Base-by-base conservation (phyloP, 1,140 invertebrate species). In the Drosophila sp. region DNA sequence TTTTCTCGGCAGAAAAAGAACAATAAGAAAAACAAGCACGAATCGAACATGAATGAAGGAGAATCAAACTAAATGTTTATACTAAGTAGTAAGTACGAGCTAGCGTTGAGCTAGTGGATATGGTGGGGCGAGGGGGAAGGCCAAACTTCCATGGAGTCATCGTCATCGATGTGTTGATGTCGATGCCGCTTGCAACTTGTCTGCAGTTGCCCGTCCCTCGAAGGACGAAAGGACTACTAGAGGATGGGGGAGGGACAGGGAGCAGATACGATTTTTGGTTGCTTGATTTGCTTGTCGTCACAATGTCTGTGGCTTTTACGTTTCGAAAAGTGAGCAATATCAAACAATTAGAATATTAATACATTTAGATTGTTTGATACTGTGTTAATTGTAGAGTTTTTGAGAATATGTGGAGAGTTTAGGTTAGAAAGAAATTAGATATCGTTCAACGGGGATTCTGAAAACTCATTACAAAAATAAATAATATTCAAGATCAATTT, bases 21-120 rank as follows among this genome's bases (percentile, higher is more conserved):
- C 61, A 61, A 77, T 47, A 38, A 69, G 35, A 60, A 27, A 41
- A 70, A 62, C 44, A 32, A 47, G 38, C 67, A 77, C 79, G 67
- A 83, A 83, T 87, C 67, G 70, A 74, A 76, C 84, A 89, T 89
- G 84, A 89, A 89, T 89, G 85, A 83, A 89, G 84, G 80, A 89
- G 84, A 89, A 89, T 63, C 47, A 57, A 30, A 65, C 58, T 64
- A 70, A 38, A 63, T 79, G 76, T 86, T 69, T 79, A 83, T 85
- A 71, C 75, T 79, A 72, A 76, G 61, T 50, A 84, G 67, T 70
- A 63, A 33, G 77, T 82, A 47, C 44, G 44, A 47, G 23, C 33
- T 17, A 38, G 11, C 4, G 17, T 25, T 47, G 44, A 47, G 23
- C 17, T 25, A 47, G 0, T 47, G 44, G 44, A 8, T 3, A 40